Percentiles rank a stretch among this genome's conserved stretches.
Conservation (phyloP, 2,113 vertebrate species). For the Gasterosteus nipponicus region DNA sequence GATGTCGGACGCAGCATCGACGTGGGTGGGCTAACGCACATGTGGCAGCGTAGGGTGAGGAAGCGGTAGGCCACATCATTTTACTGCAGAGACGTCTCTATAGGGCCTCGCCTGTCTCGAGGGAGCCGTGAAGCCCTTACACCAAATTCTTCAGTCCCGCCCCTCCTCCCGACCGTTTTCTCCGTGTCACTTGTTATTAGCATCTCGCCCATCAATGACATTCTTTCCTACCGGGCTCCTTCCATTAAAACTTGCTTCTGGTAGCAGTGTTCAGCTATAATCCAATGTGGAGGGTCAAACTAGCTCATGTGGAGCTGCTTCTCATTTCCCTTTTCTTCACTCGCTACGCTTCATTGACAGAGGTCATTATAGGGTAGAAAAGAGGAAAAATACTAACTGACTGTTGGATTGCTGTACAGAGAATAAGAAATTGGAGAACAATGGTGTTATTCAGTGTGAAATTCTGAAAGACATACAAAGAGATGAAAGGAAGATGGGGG, state of each 20-base stretch:
- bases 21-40: constrained; percentile 88
- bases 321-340: constrained; percentile 20
- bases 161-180: constrained; percentile 25
- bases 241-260: constrained; percentile 21
- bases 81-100: constrained; percentile 85
- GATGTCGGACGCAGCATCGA: constrained; percentile 45
- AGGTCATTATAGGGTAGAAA: not conserved
- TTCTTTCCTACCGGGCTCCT: constrained; percentile 41
- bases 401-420: not conserved
- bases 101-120: constrained; percentile 76
- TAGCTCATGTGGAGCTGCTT: constrained; percentile 3
- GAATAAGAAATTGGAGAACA: not conserved
- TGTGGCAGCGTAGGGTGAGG: constrained; percentile 83
- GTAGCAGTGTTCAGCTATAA: constrained; percentile 24
- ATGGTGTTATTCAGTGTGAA: not conserved
- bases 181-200: constrained; percentile 56
- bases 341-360: constrained; percentile 29
- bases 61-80: constrained; percentile 91
- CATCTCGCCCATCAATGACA: constrained; percentile 45
- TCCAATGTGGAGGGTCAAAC: constrained; percentile 26
- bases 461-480: not conserved
- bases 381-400: not conserved
- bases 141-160: constrained; percentile 45
- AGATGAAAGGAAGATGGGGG: not conserved
- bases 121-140: constrained; percentile 68